Evolutionary conservation across 2,888 invertebrate genomes (phyloP).

Genomic region (Sabatieria punctata): DNA sequence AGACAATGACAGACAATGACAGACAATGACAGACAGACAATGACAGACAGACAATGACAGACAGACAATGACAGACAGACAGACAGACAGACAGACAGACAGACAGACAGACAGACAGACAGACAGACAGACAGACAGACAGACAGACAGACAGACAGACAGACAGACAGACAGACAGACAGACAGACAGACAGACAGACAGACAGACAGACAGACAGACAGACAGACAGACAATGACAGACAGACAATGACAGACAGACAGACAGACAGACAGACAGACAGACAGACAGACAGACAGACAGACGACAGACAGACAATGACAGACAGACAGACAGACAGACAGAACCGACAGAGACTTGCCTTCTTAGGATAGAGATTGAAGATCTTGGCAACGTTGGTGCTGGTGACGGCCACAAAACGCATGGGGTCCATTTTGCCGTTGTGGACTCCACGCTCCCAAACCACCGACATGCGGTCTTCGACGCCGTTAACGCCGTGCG

Average conservation of each 20-base stretch:
- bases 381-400: constrained; percentile 71
- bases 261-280: background rate
- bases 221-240: background rate
- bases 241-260: background rate
- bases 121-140: background rate
- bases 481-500: constrained; percentile 87
- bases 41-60: background rate
- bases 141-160: background rate
- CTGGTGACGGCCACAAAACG: constrained; percentile 87
- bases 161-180: background rate
- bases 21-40: background rate
- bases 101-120: background rate
- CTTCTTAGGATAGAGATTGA: constrained; percentile 84
- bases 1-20: background rate
- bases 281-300: constrained; percentile 1
- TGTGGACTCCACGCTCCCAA: constrained; percentile 63
- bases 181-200: background rate
- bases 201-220: background rate
- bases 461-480: constrained; percentile 84
- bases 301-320: background rate
- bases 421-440: constrained; percentile 70
- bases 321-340: background rate
- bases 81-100: background rate
- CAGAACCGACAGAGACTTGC: constrained; percentile 28
- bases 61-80: background rate